Base-by-base conservation (phyloP, 23 tunicate species). In the Trididemnum nubilum region DNA sequence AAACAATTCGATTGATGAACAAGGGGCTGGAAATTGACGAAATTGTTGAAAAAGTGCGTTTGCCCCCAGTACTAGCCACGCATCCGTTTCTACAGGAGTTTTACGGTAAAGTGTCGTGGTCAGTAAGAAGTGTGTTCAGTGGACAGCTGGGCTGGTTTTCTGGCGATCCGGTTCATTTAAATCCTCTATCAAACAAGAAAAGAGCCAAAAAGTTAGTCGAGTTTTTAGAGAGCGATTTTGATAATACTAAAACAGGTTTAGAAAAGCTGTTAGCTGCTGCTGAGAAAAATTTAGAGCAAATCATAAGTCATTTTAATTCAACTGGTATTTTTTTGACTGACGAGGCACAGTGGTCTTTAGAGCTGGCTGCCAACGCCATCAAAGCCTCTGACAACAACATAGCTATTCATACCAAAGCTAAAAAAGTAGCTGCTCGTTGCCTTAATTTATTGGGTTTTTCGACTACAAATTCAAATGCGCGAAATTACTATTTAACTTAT, bases 71-170 rank as follows among this genome's bases (percentile, higher is more conserved):
- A 2, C 73, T 94, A 4, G 83, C 86, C 2, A 26, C 57, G 50
- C 90, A 94, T 75, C 87, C 84, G 2, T 88, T 35, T 58, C 74
- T 94, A 52, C 93, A 84, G 57, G 83, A 88, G 63, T 60, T 64
- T 70, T 94, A 94, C 54, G 98, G 98, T 4, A 83, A 83, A 22
- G 98, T 94, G 21, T 73, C 72, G 54, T 94, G 98, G 98, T 94
- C 93, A 28, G 94, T 88, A 0, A 51, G 98, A 29, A 77, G 84
- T 36, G 87, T 94, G 7, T 94, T 59, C 63, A 77, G 57, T 30
- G 49, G 31, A 21, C 70, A 91, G 30, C 28, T 88, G 12, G 98
- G 98, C 0, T 94, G 98, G 98, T 87, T 87, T 79, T 85, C 73
- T 58, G 91, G 91, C 23, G 85, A 81, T 80, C 97, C 97, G 0